Evolutionary conservation across 2,888 invertebrate species (phyloP), one percentile per base, ranked within the genome.

Genomic region (Strigamia maritima): DNA sequence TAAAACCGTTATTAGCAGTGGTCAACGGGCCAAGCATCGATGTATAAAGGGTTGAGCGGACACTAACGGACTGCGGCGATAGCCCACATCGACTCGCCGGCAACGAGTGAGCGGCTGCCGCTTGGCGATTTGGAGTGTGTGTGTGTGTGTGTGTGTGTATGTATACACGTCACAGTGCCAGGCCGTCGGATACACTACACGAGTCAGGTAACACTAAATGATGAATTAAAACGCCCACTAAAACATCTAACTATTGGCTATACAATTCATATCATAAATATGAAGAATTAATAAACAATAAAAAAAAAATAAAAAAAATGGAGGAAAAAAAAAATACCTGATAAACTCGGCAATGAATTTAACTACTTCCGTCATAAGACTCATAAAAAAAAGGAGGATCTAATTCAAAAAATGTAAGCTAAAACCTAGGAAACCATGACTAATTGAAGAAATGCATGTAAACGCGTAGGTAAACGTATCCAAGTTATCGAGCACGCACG

Each of bases 41-140:
- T 22, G 19, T 24, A 0, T 7, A n/a, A 65, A 24, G 22, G 49
- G 22, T 65, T 12, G 22, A 19, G 12, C 19, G 60, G 60, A n/a
- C 60, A 22, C 12, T 19, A 22, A 22, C 60, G 60, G 60, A 65
- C 60, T 12, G 12, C 60, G 60, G 60, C 60, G 60, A 65, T 65
- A 22, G 60, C 60, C 24, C 24, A 24, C 60, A 44, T 65, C 60
- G 60, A 12, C 60, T 65, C 60, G 22, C 60, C 22, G 60, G 22
- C 60, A 65, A 22, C 60, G 60, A 65, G 60, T 8, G 60, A 22
- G 60, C 60, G 60, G 60, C 60, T 65, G 60, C 60, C 60, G 60
- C 60, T 10, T 65, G 24, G 24, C 60, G 60, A 24, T 65, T 12
- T 65, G 19, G n/a, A n/a, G n/a, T n/a, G n/a, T n/a, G n/a, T n/a